These are phyloP conservation scores for Athripsodes cinereus DNA, from an alignment of 2,888 invertebrate genomes.

Conservation along the genomic window DNA sequence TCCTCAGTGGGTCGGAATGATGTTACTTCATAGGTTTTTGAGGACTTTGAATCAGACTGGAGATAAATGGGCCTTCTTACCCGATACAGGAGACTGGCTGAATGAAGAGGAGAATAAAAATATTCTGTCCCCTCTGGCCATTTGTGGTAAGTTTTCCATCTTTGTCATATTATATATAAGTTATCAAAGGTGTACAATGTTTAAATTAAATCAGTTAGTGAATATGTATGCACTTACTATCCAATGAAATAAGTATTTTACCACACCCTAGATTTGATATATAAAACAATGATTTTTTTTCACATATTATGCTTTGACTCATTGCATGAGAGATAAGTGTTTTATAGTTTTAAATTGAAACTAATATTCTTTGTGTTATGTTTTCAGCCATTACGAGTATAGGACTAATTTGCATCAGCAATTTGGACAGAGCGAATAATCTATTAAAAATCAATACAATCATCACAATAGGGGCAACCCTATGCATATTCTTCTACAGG, in stretches of 20 bases:
- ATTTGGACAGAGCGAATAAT: constrained; percentile 13
- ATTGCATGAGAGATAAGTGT: no score
- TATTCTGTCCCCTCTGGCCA: constrained; percentile 41
- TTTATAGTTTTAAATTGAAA: no score
- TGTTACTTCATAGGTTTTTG: constrained; percentile 51
- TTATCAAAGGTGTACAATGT: background rate
- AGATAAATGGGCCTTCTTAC: constrained; percentile 73
- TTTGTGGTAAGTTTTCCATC: constrained; percentile 31
- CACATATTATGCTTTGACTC: no score
- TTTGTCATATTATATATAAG: background rate
- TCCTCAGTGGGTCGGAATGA: constrained; percentile 44
- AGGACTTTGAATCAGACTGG: constrained; percentile 81
- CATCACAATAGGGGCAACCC: constrained; percentile 13
- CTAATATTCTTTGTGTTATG: no score
- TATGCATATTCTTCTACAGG: constrained; percentile 22
- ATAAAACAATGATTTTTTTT: no score
- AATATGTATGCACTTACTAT: background rate
- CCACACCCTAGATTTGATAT: background rate
- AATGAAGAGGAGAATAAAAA: constrained; percentile 49
- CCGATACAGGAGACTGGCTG: constrained; percentile 71
- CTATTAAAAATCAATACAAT: constrained; percentile 14
- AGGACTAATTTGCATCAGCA: constrained; percentile 16
- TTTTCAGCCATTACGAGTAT: constrained; percentile 23
- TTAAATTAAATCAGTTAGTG: background rate
- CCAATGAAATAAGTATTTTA: no score